A percentile compares a stretch with the other conserved stretches of the same genome.
phyloP scores from a whole-genome alignment of 2,797 vertebrate genomes.

The Falco rusticolus region DNA sequence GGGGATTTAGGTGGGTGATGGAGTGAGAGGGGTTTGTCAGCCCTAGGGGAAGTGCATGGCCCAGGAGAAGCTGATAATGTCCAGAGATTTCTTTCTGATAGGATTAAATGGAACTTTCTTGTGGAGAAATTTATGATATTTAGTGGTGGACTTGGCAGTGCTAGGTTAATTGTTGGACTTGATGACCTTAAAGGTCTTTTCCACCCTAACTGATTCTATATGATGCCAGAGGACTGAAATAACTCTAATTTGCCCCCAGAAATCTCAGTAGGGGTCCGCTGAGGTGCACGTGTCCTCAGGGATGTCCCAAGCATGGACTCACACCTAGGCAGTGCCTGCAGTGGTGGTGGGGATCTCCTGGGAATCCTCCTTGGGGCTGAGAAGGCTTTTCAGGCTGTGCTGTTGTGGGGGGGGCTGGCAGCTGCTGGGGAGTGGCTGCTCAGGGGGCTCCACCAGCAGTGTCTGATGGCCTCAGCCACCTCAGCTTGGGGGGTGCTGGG shows the following conservation, averaged over 20 bases:
- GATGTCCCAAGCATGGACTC: neutral
- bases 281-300: neutral
- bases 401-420: neutral
- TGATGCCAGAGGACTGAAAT: neutral
- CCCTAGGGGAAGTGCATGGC: neutral
- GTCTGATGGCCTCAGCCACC: neutral
- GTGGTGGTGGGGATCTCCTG: neutral
- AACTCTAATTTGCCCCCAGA: rapidly evolving
- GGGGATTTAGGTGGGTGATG: neutral
- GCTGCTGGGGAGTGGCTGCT: neutral
- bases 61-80: neutral
- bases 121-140: rapidly evolving
- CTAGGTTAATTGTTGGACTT: neutral
- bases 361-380: neutral
- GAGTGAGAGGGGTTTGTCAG: no score
- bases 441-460: neutral
- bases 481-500: neutral
- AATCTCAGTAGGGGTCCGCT: neutral
- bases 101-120: neutral
- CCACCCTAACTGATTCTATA: neutral
- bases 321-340: neutral
- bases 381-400: neutral
- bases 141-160: neutral
- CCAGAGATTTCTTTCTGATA: neutral
- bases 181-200: neutral